Evolutionary conservation across 2,888 invertebrate species (phyloP), one percentile per base, ranked within the genome.

Genomic region (Holacanthella duospinosa): DNA sequence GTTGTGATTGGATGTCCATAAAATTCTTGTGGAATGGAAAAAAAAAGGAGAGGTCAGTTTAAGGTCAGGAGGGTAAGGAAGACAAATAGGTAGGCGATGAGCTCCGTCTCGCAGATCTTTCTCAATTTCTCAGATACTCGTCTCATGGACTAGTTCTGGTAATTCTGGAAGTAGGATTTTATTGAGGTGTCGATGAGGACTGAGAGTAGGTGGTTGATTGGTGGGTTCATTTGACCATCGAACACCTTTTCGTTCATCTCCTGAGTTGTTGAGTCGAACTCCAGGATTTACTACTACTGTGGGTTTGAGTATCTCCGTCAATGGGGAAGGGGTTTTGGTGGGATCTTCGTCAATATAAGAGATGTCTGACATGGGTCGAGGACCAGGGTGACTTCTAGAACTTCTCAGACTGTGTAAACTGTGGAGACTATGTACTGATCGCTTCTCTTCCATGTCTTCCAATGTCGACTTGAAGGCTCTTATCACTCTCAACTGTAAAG

Each of bases 401-500:
- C 84, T 84, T 80, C 85, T 83, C 78, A 88, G 85, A 82, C 87
- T 88, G 83, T 89, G 89, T 82, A 90, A 86, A 80, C 90, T 91
- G 81, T 91, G 91, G 81, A 92, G 87, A 84, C 93, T 93, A 86
- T 95, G 94, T 81, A 94, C 88, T 80, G 94, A 95, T 80, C 96
- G 92, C 77, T 94, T 88, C 83, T 99, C 97, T 83, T 93, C 96
- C 84, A 97, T 84, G 84, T 97, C 97, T 86, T 99, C 97, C 85
- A 99, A 85, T 79, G 89, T 95, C 78, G 94, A 94, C 85, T 91
- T 94, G 91, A 97, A 99, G 80, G 97, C 97, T 84, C 95, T 92
- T 84, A 97, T 95, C 83, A 99, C 97, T 83, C 97, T 93, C 84
- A 97, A 89, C 97, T 97, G 94, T 85, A 90, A 91, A 85, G 83